phyloP scores from a whole-genome alignment of 2,113 vertebrate species.

The Scophthalmus maximus region DNA sequence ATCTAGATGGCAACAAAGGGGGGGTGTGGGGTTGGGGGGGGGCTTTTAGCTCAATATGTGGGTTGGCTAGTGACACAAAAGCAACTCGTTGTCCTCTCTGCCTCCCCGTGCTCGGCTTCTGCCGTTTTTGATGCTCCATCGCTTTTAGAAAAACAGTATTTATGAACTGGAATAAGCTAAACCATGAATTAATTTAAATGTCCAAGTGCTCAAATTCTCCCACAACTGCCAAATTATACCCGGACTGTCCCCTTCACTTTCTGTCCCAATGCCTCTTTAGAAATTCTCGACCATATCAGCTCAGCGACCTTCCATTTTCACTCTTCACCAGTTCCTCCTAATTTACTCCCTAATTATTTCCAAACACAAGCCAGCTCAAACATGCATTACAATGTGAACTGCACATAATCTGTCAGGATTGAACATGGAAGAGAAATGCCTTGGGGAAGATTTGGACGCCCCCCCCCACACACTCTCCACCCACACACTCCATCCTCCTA shows the following conservation, averaged over 20 bases:
- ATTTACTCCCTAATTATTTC: slow-evolving; percentile 46
- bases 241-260: neutral
- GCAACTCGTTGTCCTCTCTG: slow-evolving; percentile 60
- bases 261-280: slow-evolving; percentile 3
- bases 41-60: slow-evolving; percentile 73
- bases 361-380: slow-evolving; percentile 44
- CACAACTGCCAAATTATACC: slow-evolving; percentile 22
- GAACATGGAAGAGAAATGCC: slow-evolving; percentile 51
- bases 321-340: slow-evolving; percentile 26
- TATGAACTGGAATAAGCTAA: neutral
- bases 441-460: slow-evolving; percentile 29
- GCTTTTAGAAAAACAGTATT: neutral
- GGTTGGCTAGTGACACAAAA: slow-evolving; percentile 63
- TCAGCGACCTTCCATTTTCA: slow-evolving; percentile 2
- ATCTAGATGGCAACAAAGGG: slow-evolving; percentile 63
- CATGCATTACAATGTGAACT: slow-evolving; percentile 41
- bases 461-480: slow-evolving; percentile 8
- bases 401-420: slow-evolving; percentile 46
- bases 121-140: slow-evolving; percentile 29
- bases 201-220: slow-evolving; percentile 21
- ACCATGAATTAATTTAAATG: slow-evolving; percentile 4
- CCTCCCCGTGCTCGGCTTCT: slow-evolving; percentile 31
- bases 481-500: slow-evolving; percentile 2
- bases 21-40: no score
- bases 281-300: slow-evolving; percentile 43